Conservation (phyloP, 2,888 invertebrate genomes). For the Gordius sp. region DNA sequence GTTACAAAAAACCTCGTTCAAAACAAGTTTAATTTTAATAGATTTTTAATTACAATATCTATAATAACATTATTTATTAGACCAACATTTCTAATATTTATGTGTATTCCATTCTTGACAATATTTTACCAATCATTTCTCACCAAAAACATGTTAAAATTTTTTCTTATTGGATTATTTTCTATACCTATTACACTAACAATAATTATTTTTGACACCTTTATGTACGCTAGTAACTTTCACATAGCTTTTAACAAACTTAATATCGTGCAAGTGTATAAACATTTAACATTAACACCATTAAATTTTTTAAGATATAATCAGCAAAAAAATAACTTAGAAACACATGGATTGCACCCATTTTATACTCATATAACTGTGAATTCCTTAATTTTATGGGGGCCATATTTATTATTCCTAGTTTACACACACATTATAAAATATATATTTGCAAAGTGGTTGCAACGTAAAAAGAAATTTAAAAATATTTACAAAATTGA, state of each 20-base stretch:
- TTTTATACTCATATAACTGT: background rate
- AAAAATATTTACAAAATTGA: too few species aligned
- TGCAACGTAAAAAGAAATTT: background rate
- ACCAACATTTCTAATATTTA: background rate
- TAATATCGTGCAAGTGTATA: too few species aligned
- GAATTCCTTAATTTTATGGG: background rate
- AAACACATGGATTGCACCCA: background rate
- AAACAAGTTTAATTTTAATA: too few species aligned
- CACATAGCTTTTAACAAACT: too few species aligned
- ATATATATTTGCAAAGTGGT: background rate
- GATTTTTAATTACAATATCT: too few species aligned
- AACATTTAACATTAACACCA: background rate
- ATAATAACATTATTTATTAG: background rate
- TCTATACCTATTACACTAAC: background rate
- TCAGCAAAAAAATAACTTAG: background rate
- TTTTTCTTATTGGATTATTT: background rate
- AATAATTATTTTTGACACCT: background rate
- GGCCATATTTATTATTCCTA: background rate
- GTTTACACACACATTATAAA: background rate
- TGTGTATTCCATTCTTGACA: background rate
- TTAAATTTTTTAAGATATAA: background rate
- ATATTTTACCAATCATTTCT: too few species aligned
- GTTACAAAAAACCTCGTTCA: too few species aligned
- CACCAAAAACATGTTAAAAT: background rate
- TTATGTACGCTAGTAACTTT: background rate